These are phyloP conservation scores for Danio jaintianensis DNA, from an alignment of 2,797 vertebrate species.

Conservation along the genomic window DNA sequence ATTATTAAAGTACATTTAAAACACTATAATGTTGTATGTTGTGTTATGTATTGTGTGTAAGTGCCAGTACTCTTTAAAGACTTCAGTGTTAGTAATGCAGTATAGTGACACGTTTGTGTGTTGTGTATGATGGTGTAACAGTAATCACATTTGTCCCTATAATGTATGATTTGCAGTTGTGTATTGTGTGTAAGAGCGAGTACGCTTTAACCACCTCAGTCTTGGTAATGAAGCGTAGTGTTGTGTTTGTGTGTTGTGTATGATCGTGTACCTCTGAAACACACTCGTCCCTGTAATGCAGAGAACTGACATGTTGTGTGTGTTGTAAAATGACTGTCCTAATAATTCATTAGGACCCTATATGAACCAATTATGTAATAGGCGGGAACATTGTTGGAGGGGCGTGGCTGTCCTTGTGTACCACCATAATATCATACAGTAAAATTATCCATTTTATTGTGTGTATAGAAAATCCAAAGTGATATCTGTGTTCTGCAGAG, in stretches of 20 bases:
- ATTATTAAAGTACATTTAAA: no score
- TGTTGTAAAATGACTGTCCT: neutral
- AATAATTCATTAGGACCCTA: neutral
- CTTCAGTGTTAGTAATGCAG: neutral
- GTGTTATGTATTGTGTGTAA: no score
- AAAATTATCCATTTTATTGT: neutral
- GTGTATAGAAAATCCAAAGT: neutral
- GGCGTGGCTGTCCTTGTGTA: neutral
- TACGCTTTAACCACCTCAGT: no score
- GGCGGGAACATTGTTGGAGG: conserved; percentile 7
- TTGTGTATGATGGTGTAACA: neutral
- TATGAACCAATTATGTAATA: neutral
- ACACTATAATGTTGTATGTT: no score
- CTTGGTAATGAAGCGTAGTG: no score
- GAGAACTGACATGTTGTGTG: neutral
- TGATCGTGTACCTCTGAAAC: neutral
- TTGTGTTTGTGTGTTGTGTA: no score
- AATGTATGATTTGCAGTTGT: neutral
- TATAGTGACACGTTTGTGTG: neutral
- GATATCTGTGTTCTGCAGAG: neutral
- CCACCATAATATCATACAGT: conserved; percentile 3
- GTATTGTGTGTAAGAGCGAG: neutral
- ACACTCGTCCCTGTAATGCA: neutral
- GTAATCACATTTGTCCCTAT: neutral
- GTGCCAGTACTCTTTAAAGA: no score